Evolutionary conservation across 1,140 invertebrate species (phyloP).

Genomic region (Drosophila pallidifrons): DNA sequence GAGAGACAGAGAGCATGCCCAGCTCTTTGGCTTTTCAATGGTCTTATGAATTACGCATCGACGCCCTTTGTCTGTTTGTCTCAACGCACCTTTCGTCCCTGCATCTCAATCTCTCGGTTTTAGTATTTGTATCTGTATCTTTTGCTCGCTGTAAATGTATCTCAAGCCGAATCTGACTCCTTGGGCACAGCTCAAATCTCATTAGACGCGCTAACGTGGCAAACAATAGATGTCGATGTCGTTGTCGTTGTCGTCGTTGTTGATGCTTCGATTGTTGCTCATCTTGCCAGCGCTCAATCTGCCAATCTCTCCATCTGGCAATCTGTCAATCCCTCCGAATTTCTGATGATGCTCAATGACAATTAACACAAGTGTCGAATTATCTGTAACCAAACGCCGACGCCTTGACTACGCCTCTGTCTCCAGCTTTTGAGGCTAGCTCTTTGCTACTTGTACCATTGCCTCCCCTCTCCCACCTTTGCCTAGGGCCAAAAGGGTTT

Average conservation of each 20-base stretch:
- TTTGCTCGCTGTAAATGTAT: neutral
- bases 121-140: conserved; percentile 12
- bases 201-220: conserved; percentile 60
- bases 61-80: conserved; percentile 52
- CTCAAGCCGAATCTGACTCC: conserved; percentile 57
- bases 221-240: conserved; percentile 31
- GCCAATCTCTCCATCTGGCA: neutral
- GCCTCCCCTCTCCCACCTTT: neutral
- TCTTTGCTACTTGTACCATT: neutral
- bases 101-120: conserved; percentile 18
- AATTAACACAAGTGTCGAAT: conserved; percentile 79
- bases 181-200: conserved; percentile 60
- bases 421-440: conserved; percentile 1
- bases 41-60: conserved; percentile 80
- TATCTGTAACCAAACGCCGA: conserved; percentile 62
- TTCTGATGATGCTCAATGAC: conserved; percentile 47
- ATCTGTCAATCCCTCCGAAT: conserved; percentile 23
- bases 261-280: no score
- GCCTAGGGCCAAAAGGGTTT: conserved; percentile 46
- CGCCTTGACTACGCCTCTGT: conserved; percentile 7
- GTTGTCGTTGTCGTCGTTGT: no score
- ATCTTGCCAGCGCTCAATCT: no score
- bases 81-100: conserved; percentile 50
- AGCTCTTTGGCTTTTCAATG: conserved; percentile 68
- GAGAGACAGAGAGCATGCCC: neutral